Evolutionary conservation across 2,113 vertebrate species (phyloP).

Genomic region (Bucco capensis): DNA sequence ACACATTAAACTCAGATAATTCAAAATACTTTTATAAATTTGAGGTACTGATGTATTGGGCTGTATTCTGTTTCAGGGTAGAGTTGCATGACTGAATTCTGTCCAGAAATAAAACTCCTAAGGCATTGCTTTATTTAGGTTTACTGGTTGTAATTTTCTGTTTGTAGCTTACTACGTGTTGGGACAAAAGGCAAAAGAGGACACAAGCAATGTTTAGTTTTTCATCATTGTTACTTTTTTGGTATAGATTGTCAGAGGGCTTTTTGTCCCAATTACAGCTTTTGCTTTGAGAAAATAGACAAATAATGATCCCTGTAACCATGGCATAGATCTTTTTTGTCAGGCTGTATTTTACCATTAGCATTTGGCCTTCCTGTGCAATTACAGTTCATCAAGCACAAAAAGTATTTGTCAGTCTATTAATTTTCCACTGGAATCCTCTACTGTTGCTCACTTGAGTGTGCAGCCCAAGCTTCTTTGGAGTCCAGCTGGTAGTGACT

Average conservation of each 20-base stretch:
- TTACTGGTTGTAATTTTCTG: neutral
- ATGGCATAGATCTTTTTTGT: slow-evolving; percentile 32
- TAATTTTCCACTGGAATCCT: slow-evolving; percentile 59
- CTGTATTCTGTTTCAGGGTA: neutral
- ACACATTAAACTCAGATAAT: neutral
- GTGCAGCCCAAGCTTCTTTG: slow-evolving; percentile 4
- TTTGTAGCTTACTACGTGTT: neutral
- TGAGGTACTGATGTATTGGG: neutral
- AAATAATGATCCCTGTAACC: slow-evolving; percentile 18
- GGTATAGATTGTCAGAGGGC: neutral
- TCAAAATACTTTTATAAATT: neutral
- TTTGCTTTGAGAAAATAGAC: slow-evolving; percentile 17
- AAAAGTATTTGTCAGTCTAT: slow-evolving; percentile 52
- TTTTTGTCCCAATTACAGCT: neutral
- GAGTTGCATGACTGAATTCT: neutral
- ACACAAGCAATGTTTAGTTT: neutral
- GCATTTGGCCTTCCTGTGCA: slow-evolving; percentile 47
- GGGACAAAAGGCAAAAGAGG: neutral
- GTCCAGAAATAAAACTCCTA: neutral
- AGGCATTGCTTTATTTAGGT: neutral
- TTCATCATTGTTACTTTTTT: neutral
- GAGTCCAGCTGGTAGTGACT: slow-evolving; percentile 34
- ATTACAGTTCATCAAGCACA: slow-evolving; percentile 55
- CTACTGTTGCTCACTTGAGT: slow-evolving; percentile 33
- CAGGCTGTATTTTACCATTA: slow-evolving; percentile 13